A percentile compares a stretch with the other conserved stretches of the same genome.
phyloP scores from a whole-genome alignment of 2,888 invertebrate species.

The Patella depressa region DNA sequence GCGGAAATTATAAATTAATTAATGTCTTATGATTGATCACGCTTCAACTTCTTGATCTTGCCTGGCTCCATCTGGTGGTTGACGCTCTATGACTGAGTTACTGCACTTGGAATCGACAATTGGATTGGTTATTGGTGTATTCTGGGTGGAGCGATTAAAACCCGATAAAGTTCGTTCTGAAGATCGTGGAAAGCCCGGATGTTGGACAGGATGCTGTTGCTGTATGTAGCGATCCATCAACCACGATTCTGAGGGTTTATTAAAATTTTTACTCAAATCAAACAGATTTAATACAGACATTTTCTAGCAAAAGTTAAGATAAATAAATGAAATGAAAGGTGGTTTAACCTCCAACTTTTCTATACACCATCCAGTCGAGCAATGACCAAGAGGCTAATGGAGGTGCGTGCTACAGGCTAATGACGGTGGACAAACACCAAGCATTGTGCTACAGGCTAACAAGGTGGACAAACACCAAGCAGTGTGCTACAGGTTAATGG shows the following conservation, averaged over 20 bases:
- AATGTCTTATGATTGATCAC: neutral
- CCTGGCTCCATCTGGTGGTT: neutral
- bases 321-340: neutral
- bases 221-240: slow-evolving; percentile 64
- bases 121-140: neutral
- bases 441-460: too few species aligned
- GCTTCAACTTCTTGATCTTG: neutral
- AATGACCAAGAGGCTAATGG: too few species aligned
- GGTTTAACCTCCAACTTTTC: neutral
- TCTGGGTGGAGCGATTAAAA: neutral
- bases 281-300: slow-evolving; percentile 69
- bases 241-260: slow-evolving; percentile 59
- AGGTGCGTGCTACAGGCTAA: too few species aligned
- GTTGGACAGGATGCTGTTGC: slow-evolving; percentile 50
- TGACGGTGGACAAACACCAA: too few species aligned
- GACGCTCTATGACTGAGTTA: neutral
- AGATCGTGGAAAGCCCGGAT: neutral
- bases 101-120: neutral
- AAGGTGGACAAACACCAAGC: too few species aligned
- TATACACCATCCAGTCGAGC: too few species aligned
- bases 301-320: slow-evolving; percentile 51
- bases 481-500: too few species aligned
- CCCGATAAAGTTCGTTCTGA: neutral
- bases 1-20: too few species aligned
- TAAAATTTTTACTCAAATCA: slow-evolving; percentile 67